phyloP scores from a whole-genome alignment of 1,140 invertebrate genomes.

The Leptestheria dahalacensis region DNA sequence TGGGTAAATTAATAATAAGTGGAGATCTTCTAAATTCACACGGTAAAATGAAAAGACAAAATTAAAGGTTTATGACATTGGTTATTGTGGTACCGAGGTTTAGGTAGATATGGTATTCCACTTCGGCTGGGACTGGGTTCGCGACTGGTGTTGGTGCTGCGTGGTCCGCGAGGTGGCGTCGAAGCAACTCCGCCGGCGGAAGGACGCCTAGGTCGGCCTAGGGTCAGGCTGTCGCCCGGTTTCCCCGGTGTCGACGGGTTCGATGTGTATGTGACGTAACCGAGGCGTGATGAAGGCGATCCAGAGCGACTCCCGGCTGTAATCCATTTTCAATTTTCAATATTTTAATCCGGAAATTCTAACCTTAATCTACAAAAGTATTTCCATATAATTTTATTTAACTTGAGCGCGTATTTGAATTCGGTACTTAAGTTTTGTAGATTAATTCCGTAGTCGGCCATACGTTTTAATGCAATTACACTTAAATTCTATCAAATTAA shows the following conservation, averaged over 20 bases:
- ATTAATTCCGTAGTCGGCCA: no score
- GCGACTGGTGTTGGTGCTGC: conserved; percentile 38
- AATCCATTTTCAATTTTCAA: no score
- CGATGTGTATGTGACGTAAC: conserved; percentile 46
- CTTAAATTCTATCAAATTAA: background rate
- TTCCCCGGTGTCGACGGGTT: conserved; percentile 24
- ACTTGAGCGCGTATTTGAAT: no score
- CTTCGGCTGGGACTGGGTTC: conserved; percentile 47
- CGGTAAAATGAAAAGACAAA: no score
- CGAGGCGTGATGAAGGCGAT: conserved; percentile 65
- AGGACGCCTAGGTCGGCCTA: conserved; percentile 17
- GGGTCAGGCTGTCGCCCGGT: conserved; percentile 20
- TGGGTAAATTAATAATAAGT: no score
- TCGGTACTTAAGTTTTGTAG: no score
- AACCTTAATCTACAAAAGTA: no score
- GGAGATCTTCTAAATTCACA: no score
- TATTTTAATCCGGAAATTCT: no score
- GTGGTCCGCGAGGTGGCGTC: conserved; percentile 41
- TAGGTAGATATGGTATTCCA: conserved; percentile 1
- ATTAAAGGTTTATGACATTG: background rate
- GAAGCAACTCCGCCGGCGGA: background rate
- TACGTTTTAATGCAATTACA: background rate
- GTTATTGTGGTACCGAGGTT: conserved; percentile 1
- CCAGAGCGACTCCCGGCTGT: conserved; percentile 67
- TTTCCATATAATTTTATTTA: no score